Evolutionary conservation across 2,888 invertebrate genomes (phyloP), one percentile per base, ranked within the genome.

Genomic region (Chaetogeoica ovagalla): DNA sequence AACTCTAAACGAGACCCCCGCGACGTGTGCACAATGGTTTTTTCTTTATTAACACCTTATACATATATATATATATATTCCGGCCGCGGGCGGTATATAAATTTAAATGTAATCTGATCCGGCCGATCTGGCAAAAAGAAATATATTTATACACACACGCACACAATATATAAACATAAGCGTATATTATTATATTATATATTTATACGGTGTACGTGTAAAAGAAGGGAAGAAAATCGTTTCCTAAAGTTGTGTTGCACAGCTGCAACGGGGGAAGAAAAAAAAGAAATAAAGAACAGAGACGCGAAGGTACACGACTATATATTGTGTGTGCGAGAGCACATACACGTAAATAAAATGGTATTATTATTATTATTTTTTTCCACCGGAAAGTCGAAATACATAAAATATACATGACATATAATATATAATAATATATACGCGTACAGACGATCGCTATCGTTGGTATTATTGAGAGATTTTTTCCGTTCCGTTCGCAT

Each of bases 71-170:
- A 19, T 17, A 19, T 57, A 57, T 23, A 15, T 19, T 55, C 79
- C 55, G 63, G 70, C 79, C 70, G 63, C 79, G 79, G 79, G 79
- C 57, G 79, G 79, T 79, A 70, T 79, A 79, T 79, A 79, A 79
- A 79, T 79, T 79, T 79, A 71, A 79, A 79, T 71, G 79, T 71
- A 71, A 79, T 79, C 79, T 71, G 79, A 79, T 79, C 79, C 55
- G 70, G 63, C 79, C 23, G 79, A 79, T 79, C 79, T 63, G 63
- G 62, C 63, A 70, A 74, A 70, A 55, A 63, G 19, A 75, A 68
- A 66, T 23, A 43, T 23, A 30, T 4, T 30, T 30, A 30, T 30
- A 55, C 9, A 17, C 17, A 30, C 48, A 37, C 17, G 9, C 17
- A 30, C 52, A 52, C 1, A n/a, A 37, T n/a, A 73, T 17, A 37